Evolutionary conservation across 2,797 vertebrate genomes (phyloP).

Genomic region (Dermochelys coriacea): DNA sequence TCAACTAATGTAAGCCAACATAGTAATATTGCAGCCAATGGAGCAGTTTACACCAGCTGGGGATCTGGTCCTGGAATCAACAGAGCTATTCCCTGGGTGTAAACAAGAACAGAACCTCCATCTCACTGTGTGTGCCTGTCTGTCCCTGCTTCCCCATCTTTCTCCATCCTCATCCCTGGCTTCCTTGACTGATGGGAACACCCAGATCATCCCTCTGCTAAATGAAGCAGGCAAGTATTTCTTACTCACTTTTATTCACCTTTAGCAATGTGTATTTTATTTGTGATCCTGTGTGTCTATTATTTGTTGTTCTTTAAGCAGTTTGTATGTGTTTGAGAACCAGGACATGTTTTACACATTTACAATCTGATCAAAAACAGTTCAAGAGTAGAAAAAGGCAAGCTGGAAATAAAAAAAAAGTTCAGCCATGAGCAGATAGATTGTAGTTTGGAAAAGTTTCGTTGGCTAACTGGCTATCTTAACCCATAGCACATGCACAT

Average conservation of each 20-base stretch:
- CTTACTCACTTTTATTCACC: background rate
- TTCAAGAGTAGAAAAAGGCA: conserved; percentile 31
- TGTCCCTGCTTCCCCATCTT: background rate
- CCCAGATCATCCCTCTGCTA: background rate
- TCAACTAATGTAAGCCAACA: background rate
- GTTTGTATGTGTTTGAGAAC: background rate
- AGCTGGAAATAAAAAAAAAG: background rate
- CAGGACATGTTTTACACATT: conserved; percentile 32
- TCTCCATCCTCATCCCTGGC: background rate
- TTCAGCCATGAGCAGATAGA: conserved; percentile 1
- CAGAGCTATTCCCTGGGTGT: background rate
- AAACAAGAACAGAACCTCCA: background rate
- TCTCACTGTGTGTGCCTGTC: background rate
- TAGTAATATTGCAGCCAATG: background rate
- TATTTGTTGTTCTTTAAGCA: background rate
- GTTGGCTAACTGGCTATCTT: background rate
- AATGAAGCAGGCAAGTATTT: conserved; percentile 25
- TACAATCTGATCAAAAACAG: conserved; percentile 17
- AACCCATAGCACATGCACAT: background rate
- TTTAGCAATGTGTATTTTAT: conserved; percentile 1
- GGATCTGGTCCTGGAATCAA: background rate
- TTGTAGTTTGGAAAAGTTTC: background rate
- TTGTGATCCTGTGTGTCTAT: background rate
- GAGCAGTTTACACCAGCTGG: background rate
- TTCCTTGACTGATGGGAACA: background rate